phyloP scores from a whole-genome alignment of 2,113 vertebrate species.

The Spea multiplicata region DNA sequence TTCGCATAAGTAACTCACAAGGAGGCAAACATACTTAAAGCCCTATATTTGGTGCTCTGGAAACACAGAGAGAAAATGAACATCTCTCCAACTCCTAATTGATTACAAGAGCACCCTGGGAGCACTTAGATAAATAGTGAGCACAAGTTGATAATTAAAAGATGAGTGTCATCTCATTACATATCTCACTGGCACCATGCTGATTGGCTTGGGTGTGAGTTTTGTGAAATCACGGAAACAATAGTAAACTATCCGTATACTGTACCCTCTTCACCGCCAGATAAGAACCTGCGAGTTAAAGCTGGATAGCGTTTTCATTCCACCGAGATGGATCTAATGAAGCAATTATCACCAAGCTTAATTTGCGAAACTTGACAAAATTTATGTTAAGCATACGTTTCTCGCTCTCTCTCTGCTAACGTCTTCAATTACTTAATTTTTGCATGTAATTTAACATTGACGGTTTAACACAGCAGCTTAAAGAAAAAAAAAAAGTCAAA shows the following conservation, averaged over 20 bases:
- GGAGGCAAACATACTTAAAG: not conserved
- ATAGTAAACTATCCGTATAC: slow-evolving; percentile 12
- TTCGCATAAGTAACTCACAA: not conserved
- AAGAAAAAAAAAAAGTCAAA: not conserved
- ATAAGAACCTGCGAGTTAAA: slow-evolving; percentile 13
- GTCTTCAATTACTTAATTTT: slow-evolving; percentile 37
- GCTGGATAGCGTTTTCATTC: slow-evolving; percentile 15
- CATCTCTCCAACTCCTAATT: slow-evolving; percentile 9
- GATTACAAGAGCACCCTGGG: slow-evolving; percentile 17
- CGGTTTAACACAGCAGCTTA: slow-evolving; percentile 22
- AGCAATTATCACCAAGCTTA: slow-evolving; percentile 41
- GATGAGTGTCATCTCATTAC: slow-evolving; percentile 28
- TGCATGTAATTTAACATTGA: slow-evolving; percentile 20
- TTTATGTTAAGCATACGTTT: slow-evolving; percentile 20
- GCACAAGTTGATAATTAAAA: slow-evolving; percentile 41
- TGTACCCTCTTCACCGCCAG: slow-evolving; percentile 6
- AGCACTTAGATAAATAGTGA: slow-evolving; percentile 19
- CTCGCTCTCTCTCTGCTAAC: slow-evolving; percentile 16
- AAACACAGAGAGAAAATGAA: not conserved
- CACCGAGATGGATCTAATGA: not conserved
- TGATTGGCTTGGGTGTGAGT: slow-evolving; percentile 31
- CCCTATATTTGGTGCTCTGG: not conserved
- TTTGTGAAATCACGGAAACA: slow-evolving; percentile 28
- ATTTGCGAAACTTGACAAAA: slow-evolving; percentile 44
- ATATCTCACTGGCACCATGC: slow-evolving; percentile 15